Evolutionary conservation across 2,113 vertebrate species (phyloP).

Genomic region (Cyanoderma ruficeps): DNA sequence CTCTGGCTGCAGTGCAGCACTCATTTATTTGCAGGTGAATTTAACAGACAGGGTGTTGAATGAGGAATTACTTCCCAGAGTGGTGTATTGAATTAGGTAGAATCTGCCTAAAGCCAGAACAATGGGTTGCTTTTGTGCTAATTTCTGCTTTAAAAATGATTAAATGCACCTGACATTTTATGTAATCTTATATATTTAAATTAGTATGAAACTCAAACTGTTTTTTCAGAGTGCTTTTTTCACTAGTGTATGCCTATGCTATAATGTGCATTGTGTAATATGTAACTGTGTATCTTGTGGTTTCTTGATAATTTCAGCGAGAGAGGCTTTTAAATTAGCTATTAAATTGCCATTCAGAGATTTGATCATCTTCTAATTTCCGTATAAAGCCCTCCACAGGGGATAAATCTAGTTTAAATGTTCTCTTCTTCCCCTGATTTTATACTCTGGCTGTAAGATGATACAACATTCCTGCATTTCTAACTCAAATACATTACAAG

Average conservation of each 20-base stretch:
- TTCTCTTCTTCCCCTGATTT: constrained; percentile 16
- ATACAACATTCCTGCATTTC: neutral
- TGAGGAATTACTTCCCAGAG: constrained; percentile 29
- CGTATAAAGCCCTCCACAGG: neutral
- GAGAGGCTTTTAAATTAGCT: constrained; percentile 53
- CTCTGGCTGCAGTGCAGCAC: neutral
- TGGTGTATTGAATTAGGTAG: neutral
- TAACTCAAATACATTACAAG: neutral
- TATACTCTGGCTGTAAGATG: neutral
- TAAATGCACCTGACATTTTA: constrained; percentile 17
- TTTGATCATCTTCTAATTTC: constrained; percentile 64
- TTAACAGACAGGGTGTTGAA: constrained; percentile 37
- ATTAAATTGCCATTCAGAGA: constrained; percentile 65
- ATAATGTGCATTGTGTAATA: neutral
- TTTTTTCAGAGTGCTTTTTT: neutral
- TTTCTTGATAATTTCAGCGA: constrained; percentile 47
- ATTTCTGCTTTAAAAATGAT: constrained; percentile 36
- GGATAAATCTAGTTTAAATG: constrained; percentile 59
- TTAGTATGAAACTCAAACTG: neutral
- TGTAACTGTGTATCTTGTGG: constrained; percentile 5
- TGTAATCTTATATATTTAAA: constrained; percentile 23
- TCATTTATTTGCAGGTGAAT: constrained; percentile 50
- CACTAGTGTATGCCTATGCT: neutral
- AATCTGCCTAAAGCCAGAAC: constrained; percentile 18
- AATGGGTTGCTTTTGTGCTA: constrained; percentile 13